Conservation (phyloP, 2,888 invertebrate genomes). For the Sicus ferrugineus region DNA sequence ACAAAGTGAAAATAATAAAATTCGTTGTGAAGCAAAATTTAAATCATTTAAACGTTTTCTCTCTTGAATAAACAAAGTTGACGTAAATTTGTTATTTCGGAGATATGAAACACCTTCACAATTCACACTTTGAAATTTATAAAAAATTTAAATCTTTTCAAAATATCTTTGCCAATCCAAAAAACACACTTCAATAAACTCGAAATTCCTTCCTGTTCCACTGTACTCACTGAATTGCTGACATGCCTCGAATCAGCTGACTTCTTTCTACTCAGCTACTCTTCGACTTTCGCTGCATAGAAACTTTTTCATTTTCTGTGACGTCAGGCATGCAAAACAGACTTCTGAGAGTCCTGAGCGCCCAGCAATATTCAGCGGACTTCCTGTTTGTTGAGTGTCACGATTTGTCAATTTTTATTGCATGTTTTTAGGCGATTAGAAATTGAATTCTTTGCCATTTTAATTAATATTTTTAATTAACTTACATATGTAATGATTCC, state of each 20-base stretch:
- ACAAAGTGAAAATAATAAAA: too few relatives aligned
- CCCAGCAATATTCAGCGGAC: slow-evolving; percentile 22
- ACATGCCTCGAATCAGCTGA: not conserved
- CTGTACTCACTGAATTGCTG: not conserved
- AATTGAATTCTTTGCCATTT: too few relatives aligned
- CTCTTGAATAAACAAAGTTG: not conserved
- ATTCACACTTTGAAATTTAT: not conserved
- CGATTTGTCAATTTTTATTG: not conserved
- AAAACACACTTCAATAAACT: too few relatives aligned
- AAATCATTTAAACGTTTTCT: not conserved
- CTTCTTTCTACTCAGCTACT: not conserved
- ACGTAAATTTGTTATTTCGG: too few relatives aligned
- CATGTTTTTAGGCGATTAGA: not conserved
- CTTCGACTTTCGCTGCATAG: not conserved
- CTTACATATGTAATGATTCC: too few relatives aligned
- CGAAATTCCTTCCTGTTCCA: not conserved
- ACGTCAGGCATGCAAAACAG: not conserved
- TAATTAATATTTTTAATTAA: too few relatives aligned
- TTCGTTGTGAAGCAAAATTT: too few relatives aligned
- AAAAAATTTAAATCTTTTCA: not conserved
- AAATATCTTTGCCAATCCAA: too few relatives aligned
- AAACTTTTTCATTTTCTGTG: not conserved
- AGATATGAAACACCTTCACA: too few relatives aligned
- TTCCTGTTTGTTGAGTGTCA: slow-evolving; percentile 19
- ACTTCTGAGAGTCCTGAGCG: slow-evolving; percentile 3